phyloP scores from a whole-genome alignment of 2,797 vertebrate genomes.

The Halcyon chelicuti region DNA sequence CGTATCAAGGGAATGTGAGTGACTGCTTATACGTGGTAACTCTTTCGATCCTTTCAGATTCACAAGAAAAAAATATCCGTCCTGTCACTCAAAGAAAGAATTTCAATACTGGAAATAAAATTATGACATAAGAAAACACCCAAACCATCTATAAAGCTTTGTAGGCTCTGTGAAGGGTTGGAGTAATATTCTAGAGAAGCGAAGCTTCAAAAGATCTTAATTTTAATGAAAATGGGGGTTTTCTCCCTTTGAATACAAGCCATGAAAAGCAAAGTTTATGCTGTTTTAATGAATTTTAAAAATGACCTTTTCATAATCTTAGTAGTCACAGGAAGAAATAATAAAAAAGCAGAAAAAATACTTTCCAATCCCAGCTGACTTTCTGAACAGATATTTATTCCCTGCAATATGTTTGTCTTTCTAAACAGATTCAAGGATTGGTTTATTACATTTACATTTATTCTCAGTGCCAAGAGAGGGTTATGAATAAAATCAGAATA shows the following conservation, averaged over 20 bases:
- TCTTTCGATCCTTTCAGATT: neutral
- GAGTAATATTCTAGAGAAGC: neutral
- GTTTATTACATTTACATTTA: constrained; percentile 1
- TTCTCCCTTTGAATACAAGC: neutral
- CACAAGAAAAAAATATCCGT: neutral
- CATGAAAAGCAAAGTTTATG: neutral
- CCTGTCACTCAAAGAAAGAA: neutral
- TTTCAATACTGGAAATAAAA: neutral
- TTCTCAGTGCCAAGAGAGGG: neutral
- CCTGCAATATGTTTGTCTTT: constrained; percentile 13
- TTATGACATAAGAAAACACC: neutral
- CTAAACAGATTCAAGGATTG: neutral
- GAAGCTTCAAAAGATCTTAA: neutral
- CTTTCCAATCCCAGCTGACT: neutral
- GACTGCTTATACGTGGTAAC: neutral
- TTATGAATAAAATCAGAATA: neutral
- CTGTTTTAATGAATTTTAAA: constrained; percentile 17
- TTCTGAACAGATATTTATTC: constrained; percentile 5
- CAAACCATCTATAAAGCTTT: neutral
- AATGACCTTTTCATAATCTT: neutral
- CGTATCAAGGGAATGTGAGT: neutral
- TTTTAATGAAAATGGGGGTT: neutral
- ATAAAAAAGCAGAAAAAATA: neutral
- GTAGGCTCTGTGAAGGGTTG: neutral
- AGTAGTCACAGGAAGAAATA: neutral